phyloP scores from a whole-genome alignment of 2,888 invertebrate species.

The Bombylius major region DNA sequence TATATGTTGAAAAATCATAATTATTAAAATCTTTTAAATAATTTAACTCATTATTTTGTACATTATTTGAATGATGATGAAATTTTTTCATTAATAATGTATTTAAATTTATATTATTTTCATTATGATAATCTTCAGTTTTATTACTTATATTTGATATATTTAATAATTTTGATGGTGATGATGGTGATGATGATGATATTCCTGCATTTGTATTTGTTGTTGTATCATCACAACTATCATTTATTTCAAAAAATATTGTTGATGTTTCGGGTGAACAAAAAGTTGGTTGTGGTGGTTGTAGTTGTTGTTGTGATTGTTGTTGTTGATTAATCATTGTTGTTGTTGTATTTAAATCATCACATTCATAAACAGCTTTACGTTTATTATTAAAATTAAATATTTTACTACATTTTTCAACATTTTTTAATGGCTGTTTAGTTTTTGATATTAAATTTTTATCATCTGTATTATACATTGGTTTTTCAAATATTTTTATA shows the following conservation, averaged over 20 bases:
- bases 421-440: constrained; percentile 11
- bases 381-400: constrained; percentile 13
- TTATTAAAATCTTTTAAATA: too few relatives aligned
- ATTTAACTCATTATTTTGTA: too few relatives aligned
- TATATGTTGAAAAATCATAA: too few relatives aligned
- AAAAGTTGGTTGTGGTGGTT: too few relatives aligned
- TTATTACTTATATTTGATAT: constrained; percentile 2
- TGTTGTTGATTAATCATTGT: too few relatives aligned
- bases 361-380: constrained; percentile 13
- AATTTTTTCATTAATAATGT: background rate
- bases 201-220: constrained; percentile 1
- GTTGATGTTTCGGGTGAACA: constrained; percentile 3
- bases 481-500: constrained; percentile 14
- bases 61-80: too few relatives aligned
- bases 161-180: background rate
- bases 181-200: background rate
- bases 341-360: constrained; percentile 8
- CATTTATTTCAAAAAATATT: constrained; percentile 15
- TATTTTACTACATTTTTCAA: constrained; percentile 14
- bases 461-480: constrained; percentile 13
- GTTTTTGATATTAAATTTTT: constrained; percentile 15
- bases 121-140: constrained; percentile 12
- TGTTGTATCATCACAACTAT: constrained; percentile 4
- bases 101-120: constrained; percentile 12
- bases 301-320: too few relatives aligned